Evolutionary conservation across 2,797 vertebrate genomes (phyloP), one percentile per base, ranked within the genome.

Genomic region (Aphelocoma californica): DNA sequence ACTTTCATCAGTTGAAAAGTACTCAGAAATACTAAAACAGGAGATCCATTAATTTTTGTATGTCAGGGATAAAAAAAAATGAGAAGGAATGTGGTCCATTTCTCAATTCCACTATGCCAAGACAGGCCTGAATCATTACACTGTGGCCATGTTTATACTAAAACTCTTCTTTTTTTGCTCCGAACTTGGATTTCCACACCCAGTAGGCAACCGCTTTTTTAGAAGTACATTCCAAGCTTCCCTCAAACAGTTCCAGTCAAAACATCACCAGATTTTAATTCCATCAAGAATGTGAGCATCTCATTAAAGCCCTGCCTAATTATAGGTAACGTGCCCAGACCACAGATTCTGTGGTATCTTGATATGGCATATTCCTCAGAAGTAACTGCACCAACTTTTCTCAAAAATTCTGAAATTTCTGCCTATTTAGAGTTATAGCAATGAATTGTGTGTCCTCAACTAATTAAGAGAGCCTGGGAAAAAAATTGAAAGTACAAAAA

Each of bases 241-340:
- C 92, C 92, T 92, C 95, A 94, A 95, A 90, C 54, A 53, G 95
- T 45, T 96, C 91, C 93, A 96, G 95, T 93, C 88, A 95, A 96
- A 97, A 96, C 94, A 97, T 26, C 71, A 72, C 72, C 86, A 81
- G 95, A 85, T 93, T 95, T 97, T 95, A 96, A 97, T 96, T 92
- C 81, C 42, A 0, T 70, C 88, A 95, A 95, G 95, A 97, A 97
- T 94, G 95, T 5, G 7, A 95, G 90, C 74, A 94, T 90, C 92
- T 96, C 87, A 93, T 96, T 97, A 96, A 95, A 91, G 83, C 51
- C 25, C 45, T 81, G 74, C 73, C 50, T 97, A 97, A 97, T 96
- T 96, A 95, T 17, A 94, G 84, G 82, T 94, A 96, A 93, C 81
- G 18, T 95, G 94, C 81, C 92, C 94, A 94, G 92, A 90, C 94